Evolutionary conservation across 2,113 vertebrate genomes (phyloP).

Genomic region (Sander lucioperca): DNA sequence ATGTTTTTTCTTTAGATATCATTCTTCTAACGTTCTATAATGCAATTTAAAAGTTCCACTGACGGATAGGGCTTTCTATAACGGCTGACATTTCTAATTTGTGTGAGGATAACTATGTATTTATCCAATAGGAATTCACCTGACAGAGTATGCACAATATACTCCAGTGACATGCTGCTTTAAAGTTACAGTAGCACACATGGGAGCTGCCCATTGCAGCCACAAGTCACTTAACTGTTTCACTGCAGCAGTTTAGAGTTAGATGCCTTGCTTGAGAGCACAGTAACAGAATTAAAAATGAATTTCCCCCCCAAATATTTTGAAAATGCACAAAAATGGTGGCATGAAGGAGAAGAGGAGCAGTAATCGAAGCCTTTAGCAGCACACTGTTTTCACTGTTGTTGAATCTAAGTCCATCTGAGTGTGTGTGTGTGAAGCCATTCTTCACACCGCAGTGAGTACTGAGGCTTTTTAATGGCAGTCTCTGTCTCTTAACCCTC

Average conservation of each 20-base stretch:
- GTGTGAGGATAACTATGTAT: not conserved
- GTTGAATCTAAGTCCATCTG: constrained; percentile 44
- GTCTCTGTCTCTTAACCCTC: constrained; percentile 54
- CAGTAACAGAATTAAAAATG: not conserved
- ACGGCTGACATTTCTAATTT: constrained; percentile 19
- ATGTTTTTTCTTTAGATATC: not conserved
- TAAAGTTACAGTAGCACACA: not conserved
- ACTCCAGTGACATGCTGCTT: not conserved
- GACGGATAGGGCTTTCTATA: constrained; percentile 6
- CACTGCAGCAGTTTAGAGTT: not conserved
- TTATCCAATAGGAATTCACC: not conserved
- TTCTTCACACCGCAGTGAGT: constrained; percentile 54
- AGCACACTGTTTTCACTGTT: constrained; percentile 30
- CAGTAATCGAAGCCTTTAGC: constrained; percentile 19
- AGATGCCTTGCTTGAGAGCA: not conserved
- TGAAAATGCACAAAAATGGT: constrained; percentile 8
- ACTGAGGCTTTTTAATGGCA: constrained; percentile 61
- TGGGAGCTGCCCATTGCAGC: not conserved
- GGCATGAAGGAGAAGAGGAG: not conserved
- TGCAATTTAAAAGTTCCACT: not conserved
- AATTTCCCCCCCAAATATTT: not conserved
- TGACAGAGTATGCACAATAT: not conserved
- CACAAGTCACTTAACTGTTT: constrained; percentile 1
- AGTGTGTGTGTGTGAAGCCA: constrained; percentile 52
- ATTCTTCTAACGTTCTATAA: constrained; percentile 1